Base-by-base conservation (phyloP, 92 coral and sea anemone genomes). In the Hydrozoanthus gracilis region DNA sequence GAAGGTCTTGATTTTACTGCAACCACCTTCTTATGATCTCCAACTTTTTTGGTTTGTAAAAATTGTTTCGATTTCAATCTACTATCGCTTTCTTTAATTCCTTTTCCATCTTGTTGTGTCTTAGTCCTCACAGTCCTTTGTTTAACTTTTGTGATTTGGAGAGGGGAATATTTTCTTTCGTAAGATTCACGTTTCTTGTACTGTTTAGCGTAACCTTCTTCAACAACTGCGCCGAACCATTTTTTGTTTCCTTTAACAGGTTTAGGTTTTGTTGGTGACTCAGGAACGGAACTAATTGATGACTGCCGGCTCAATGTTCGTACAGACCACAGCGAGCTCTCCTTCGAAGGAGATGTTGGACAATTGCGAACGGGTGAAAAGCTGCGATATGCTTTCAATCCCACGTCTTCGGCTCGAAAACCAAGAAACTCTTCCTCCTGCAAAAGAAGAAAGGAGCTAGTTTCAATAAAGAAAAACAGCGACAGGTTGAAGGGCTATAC, bases 151-250 rank as follows among this genome's bases (percentile, higher is more conserved):
- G 84, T 78, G 52, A 58, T 75, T 20, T 83, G 78, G 60, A 84
- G 69, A 27, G 90, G 95, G 73, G 93, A 88, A 89, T 88, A 91
- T 82, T 91, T 93, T 76, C 99, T 88, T 58, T 92, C 99, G 79
- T 96, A 96, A n/a, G 95, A 95, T 11, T 94, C 98, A 73, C 99
- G 92, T 82, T 92, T 95, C 83, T 90, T 95, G 92, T 97, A 97
- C 77, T 91, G 96, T 79, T 95, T 97, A 8, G 98, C 95, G 82
- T 97, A 97, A 44, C 94, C 86, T 61, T 97, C 95, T 72, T 93
- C 94, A 46, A 86, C 85, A 65, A 80, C 85, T 7, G 85, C 85
- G 13, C 85, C 85, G 44, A 65, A 80, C 85, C 85, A 80, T 35
- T 80, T 80, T 20, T 65, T 80, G 14, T 39, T 17, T 64, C 5